Evolutionary conservation across 2,797 vertebrate species (phyloP), one percentile per base, ranked within the genome.

Genomic region (Sphaeramia orbicularis): DNA sequence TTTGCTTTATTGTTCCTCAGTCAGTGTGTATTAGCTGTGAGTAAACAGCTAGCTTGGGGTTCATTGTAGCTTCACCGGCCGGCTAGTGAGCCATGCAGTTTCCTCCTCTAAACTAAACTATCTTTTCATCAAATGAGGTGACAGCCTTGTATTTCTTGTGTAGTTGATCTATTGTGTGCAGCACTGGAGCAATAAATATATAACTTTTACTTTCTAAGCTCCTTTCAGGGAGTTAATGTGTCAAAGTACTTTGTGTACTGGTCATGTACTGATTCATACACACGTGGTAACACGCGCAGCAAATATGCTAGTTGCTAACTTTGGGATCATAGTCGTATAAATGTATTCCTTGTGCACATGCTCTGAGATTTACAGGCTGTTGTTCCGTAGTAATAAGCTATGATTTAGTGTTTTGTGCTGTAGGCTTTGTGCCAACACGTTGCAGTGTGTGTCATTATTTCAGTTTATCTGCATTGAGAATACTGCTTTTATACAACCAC

Each of bases 141-240:
- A 91, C 91, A 92, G 86, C 18, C 55, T 61, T 78, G 35, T 58
- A 1, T 65, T 44, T 14, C 6, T 52, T 8, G 27, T 44, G 16
- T n/a, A 2, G 9, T 4, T 24, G 1, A 0, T 1, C 6, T 50
- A 10, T 0, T 40, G 10, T 58, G 19, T 45, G 2, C n/a, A 1
- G 1, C 10, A 6, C 4, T 4, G 41, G n/a, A 35, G 0, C 16
- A 16, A 18, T 9, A 0, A 1, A 0, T 27, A 3, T 7, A 0
- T 10, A 24, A 1, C n/a, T 10, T 32, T 1, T 4, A 16, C 5
- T 11, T 11, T 35, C 53, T 40, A 37, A 42, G 65, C 15, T 57
- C 4, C n/a, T 50, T 57, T 52, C 4, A 1, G 2, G 21, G 15
- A 8, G 16, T 47, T 67, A 36, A 3, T 43, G 35, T 48, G 53